Evolutionary conservation across 1,140 invertebrate species (phyloP).

Genomic region (Drosophila watanabei): DNA sequence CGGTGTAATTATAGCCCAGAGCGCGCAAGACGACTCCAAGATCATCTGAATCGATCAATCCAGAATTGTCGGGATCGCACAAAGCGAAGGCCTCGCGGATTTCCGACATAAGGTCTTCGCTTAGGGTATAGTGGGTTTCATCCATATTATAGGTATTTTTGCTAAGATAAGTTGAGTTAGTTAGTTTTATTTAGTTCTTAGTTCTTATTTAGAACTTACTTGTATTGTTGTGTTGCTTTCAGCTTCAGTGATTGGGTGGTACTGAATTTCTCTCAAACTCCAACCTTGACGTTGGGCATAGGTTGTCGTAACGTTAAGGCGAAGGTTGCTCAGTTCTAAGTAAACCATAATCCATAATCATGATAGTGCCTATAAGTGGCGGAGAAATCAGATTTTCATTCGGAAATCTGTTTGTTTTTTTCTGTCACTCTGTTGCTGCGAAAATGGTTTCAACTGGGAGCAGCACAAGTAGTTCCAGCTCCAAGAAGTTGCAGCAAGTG

Average conservation of each 20-base stretch:
- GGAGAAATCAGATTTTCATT: not conserved
- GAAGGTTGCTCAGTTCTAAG: not conserved
- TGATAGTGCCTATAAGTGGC: not conserved
- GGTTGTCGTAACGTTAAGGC: too few relatives aligned
- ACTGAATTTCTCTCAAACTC: not conserved
- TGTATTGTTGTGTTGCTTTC: not conserved
- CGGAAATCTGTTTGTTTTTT: not conserved
- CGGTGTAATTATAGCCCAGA: slow-evolving; percentile 44
- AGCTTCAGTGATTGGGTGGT: not conserved
- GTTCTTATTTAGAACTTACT: too few relatives aligned
- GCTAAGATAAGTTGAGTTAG: too few relatives aligned
- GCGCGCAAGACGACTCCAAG: slow-evolving; percentile 31
- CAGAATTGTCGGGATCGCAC: slow-evolving; percentile 23
- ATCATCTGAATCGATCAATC: slow-evolving; percentile 23
- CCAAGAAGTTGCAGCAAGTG: not conserved
- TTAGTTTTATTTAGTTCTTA: not conserved
- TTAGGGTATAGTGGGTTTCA: not conserved
- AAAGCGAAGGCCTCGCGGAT: slow-evolving; percentile 25
- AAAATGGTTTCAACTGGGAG: not conserved
- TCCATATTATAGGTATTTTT: slow-evolving; percentile 28
- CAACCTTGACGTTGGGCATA: not conserved
- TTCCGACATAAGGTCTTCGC: slow-evolving; percentile 28
- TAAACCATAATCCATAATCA: too few relatives aligned
- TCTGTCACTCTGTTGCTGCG: not conserved
- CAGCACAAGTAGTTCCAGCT: not conserved